phyloP scores from a whole-genome alignment of 2,113 vertebrate species.

The Eretmochelys imbricata region DNA sequence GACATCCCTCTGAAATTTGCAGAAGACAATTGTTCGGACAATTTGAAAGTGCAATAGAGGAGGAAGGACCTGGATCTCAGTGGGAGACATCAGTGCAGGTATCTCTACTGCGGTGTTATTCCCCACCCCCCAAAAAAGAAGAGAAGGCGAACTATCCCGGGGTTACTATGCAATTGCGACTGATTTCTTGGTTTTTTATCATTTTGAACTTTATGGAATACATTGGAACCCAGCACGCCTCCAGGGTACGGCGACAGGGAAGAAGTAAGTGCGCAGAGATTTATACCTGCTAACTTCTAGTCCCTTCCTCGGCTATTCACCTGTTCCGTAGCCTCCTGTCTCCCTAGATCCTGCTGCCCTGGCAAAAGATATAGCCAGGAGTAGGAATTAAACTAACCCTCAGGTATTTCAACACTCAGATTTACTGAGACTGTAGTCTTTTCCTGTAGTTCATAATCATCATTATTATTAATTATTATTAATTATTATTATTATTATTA shows the following conservation, averaged over 20 bases:
- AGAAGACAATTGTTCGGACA: slow-evolving; percentile 47
- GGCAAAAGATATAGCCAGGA: not conserved
- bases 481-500: no score
- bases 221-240: slow-evolving; percentile 95
- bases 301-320: slow-evolving; percentile 53
- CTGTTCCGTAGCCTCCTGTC: not conserved
- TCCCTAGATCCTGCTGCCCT: not conserved
- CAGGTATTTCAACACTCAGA: no score
- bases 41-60: slow-evolving; percentile 28
- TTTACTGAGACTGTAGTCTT: not conserved
- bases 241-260: slow-evolving; percentile 93
- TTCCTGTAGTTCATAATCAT: not conserved
- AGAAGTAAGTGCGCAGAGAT: slow-evolving; percentile 90
- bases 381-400: not conserved
- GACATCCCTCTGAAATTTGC: slow-evolving; percentile 59
- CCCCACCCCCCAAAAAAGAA: slow-evolving; percentile 63
- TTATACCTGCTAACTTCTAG: slow-evolving; percentile 56
- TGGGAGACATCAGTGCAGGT: slow-evolving; percentile 44
- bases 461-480: no score
- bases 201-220: slow-evolving; percentile 98
- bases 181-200: slow-evolving; percentile 97
- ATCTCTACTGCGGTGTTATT: slow-evolving; percentile 75
- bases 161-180: slow-evolving; percentile 99
- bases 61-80: slow-evolving; percentile 15
- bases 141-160: slow-evolving; percentile 82